phyloP scores from a whole-genome alignment of 2,113 vertebrate genomes.

The Pygoscelis adeliae region DNA sequence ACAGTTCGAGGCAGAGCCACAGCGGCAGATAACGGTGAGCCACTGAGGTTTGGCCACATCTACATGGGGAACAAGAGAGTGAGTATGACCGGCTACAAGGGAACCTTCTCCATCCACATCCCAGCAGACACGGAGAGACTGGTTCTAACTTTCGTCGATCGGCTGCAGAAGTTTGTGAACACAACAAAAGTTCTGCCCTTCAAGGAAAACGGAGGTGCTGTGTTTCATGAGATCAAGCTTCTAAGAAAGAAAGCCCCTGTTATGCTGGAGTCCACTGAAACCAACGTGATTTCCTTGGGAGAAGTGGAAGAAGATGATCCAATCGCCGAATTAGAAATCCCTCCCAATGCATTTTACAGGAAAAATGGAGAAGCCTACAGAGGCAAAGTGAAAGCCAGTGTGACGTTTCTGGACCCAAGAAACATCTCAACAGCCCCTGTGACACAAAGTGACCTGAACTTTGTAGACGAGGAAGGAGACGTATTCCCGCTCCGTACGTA shows the following conservation, averaged over 20 bases:
- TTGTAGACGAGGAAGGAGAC: conserved; percentile 88
- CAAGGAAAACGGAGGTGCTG: conserved; percentile 88
- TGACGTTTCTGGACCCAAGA: conserved; percentile 94
- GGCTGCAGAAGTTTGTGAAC: conserved; percentile 94
- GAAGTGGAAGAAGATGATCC: conserved; percentile 86
- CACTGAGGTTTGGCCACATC: conserved; percentile 94
- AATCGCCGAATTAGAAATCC: conserved; percentile 91
- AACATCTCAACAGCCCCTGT: conserved; percentile 85
- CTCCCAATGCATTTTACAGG: conserved; percentile 88
- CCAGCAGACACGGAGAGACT: conserved; percentile 87
- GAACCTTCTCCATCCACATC: conserved; percentile 92
- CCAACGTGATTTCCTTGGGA: conserved; percentile 88
- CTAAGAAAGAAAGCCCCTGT: conserved; percentile 87
- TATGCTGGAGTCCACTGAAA: conserved; percentile 81
- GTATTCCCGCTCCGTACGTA: conserved; percentile 91
- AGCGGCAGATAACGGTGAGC: conserved; percentile 90
- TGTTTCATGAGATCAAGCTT: conserved; percentile 94
- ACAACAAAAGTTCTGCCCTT: conserved; percentile 96
- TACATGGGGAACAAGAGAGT: conserved; percentile 88
- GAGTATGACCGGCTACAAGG: conserved; percentile 95
- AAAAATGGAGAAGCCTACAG: conserved; percentile 89
- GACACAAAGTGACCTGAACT: conserved; percentile 94
- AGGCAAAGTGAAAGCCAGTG: conserved; percentile 91
- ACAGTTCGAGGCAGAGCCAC: conserved; percentile 87
- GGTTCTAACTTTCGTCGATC: conserved; percentile 95